phyloP scores from a whole-genome alignment of 2,113 vertebrate genomes.

The Myotis brandtii region DNA sequence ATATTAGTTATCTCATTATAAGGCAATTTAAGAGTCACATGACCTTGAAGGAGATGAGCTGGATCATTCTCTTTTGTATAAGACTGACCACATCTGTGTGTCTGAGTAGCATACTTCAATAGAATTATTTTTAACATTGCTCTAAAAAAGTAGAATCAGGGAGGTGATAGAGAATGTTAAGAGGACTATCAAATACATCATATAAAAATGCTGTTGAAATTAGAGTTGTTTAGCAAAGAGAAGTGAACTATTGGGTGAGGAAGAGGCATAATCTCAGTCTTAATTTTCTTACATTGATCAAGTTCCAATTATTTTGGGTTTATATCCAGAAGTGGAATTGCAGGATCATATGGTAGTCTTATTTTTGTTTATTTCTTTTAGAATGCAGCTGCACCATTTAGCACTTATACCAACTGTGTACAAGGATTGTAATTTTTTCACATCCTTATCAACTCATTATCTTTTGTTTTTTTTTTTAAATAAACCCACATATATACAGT shows the following conservation, averaged over 20 bases:
- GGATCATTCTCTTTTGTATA: neutral
- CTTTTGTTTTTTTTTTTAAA: neutral
- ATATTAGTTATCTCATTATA: neutral
- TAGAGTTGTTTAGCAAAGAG: neutral
- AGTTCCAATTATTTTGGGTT: neutral
- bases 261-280: neutral
- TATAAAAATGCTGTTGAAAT: neutral
- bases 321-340: neutral
- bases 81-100: neutral
- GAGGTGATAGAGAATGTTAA: neutral
- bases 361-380: neutral
- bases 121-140: neutral
- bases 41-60: neutral
- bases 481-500: neutral
- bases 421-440: neutral
- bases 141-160: neutral
- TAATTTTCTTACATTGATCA: neutral
- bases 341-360: neutral
- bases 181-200: neutral
- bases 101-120: neutral
- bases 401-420: neutral
- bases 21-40: neutral
- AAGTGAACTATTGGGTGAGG: neutral
- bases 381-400: neutral
- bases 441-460: neutral